Evolutionary conservation across 2,113 vertebrate species (phyloP), one percentile per base, ranked within the genome.

Genomic region (Cyprinus carpio): DNA sequence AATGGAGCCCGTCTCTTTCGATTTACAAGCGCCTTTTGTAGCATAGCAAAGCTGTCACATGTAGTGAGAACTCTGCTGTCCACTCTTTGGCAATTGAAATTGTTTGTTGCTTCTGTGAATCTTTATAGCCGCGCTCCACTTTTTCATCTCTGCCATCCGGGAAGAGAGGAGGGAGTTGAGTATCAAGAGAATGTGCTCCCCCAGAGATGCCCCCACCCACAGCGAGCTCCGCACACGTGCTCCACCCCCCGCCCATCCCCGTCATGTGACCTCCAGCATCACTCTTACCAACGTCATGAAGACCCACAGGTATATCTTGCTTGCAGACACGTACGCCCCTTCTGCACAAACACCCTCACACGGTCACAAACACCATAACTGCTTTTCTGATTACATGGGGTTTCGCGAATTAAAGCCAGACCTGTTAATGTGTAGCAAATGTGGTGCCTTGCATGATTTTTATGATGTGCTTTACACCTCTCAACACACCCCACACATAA

Each of bases 41-140:
- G 67, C 51, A 84, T 65, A 51, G 64, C 76, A 4, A 81, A 51
- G 54, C 81, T 76, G 77, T 84, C 75, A 75, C 58, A 76, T 85
- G 58, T 25, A 85, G 27, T 78, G 71, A 43, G 15, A 49, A 56
- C 51, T 46, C 58, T 75, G 29, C 65, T 82, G 74, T 83, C 51
- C 6, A 31, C 46, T 31, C 74, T 40, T 62, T 65, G 29, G 76
- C 69, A 31, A 46, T 64, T 43, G 11, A 49, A 71, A 60, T 31
- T 69, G 85, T 87, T 85, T 82, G 60, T 79, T 84, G 49, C 85
- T 77, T 87, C 67, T 87, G 40, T 88, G 54, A 81, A 65, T 88
- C 60, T 85, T 65, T 56, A 9, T 67, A 81, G 1, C 85, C 88
- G 83, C 12, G 58, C 82, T 78, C 84, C 75, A 82, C 78, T 49